These are phyloP conservation scores for Enteromius treurensis DNA, from an alignment of 2,797 vertebrate genomes.

Conservation along the genomic window DNA sequence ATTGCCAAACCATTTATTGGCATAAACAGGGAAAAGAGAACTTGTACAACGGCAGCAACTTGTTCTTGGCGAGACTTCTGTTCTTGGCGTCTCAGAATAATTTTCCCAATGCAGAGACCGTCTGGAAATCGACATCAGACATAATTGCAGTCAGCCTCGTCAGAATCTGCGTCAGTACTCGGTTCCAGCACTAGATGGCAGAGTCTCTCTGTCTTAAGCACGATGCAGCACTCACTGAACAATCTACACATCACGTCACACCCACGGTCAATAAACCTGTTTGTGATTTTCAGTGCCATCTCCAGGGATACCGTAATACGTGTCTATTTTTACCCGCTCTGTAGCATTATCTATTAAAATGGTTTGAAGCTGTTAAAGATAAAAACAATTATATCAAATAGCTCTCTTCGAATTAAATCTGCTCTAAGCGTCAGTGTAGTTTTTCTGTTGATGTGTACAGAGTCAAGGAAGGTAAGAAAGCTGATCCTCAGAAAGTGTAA, in stretches of 20 bases:
- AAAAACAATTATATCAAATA: background rate
- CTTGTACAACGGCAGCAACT: background rate
- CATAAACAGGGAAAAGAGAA: background rate
- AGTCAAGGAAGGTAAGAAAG: background rate
- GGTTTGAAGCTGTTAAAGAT: background rate
- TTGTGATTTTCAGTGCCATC: background rate
- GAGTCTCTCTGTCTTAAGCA: background rate
- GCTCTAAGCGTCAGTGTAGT: background rate
- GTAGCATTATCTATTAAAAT: background rate
- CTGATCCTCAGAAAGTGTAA: background rate
- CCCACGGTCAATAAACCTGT: background rate
- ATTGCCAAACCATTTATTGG: background rate
- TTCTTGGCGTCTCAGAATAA: background rate
- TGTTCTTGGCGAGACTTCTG: too few relatives aligned
- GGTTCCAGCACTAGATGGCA: conserved; percentile 37
- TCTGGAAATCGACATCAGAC: background rate
- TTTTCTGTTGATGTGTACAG: background rate
- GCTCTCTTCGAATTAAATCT: background rate
- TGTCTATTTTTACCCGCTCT: conserved; percentile 1
- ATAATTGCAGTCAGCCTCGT: background rate
- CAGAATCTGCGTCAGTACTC: background rate
- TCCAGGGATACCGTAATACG: conserved; percentile 10
- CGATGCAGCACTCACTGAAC: background rate
- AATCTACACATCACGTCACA: background rate
- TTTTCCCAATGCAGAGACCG: background rate